Evolutionary conservation across 2,888 invertebrate species (phyloP).

Genomic region (Eulithis prunata): DNA sequence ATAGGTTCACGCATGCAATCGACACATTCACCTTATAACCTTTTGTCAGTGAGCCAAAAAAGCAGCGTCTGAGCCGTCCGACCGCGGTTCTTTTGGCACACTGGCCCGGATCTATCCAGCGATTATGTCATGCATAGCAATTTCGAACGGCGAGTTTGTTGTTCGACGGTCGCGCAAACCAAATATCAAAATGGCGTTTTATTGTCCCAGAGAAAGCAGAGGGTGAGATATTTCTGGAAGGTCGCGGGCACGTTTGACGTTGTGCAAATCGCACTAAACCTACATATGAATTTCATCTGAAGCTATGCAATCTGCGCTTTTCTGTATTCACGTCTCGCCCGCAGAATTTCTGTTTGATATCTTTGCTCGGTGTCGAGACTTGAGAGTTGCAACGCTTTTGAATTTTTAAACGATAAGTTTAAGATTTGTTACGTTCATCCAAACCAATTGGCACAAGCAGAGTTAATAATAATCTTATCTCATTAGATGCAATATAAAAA

Average conservation of each 20-base stretch:
- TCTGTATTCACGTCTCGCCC: conserved; percentile 30
- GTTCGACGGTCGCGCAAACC: conserved; percentile 61
- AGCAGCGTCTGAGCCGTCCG: conserved; percentile 58
- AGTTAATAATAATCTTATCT: conserved; percentile 27
- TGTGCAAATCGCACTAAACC: conserved; percentile 45
- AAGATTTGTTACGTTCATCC: neutral
- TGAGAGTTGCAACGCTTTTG: conserved; percentile 6
- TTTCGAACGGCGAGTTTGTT: conserved; percentile 67
- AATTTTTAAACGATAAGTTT: conserved; percentile 3
- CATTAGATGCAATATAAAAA: conserved; percentile 39
- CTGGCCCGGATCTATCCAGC: conserved; percentile 75
- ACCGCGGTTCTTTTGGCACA: conserved; percentile 73
- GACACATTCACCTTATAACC: conserved; percentile 79
- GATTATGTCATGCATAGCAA: conserved; percentile 81
- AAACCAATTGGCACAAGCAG: conserved; percentile 5
- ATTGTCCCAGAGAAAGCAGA: conserved; percentile 59
- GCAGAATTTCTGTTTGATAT: conserved; percentile 21
- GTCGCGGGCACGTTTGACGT: conserved; percentile 46
- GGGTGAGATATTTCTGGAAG: conserved; percentile 68
- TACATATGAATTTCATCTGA: conserved; percentile 41
- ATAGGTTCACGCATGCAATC: conserved; percentile 54
- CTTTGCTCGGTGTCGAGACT: conserved; percentile 8
- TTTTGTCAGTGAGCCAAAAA: conserved; percentile 78
- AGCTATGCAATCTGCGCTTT: conserved; percentile 38
- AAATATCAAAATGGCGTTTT: conserved; percentile 61